These are phyloP conservation scores for Myocastor coypus DNA, from an alignment of 2,113 vertebrate species.

Conservation along the genomic window DNA sequence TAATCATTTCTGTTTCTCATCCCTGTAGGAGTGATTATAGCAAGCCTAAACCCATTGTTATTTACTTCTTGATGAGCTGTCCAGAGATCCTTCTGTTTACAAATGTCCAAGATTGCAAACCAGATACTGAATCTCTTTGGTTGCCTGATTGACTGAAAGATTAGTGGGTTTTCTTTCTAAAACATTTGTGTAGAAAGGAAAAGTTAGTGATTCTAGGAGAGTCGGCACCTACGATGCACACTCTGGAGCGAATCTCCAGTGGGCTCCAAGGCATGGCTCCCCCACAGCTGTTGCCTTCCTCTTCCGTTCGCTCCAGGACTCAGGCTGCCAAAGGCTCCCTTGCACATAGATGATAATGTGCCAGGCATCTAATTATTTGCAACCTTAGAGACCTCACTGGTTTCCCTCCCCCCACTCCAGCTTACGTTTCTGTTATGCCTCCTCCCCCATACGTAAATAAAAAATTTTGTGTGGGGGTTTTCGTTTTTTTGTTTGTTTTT, in stretches of 20 bases:
- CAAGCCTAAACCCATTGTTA: slow-evolving; percentile 27
- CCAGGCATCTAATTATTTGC: background rate
- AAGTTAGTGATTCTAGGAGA: background rate
- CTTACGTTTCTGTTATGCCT: background rate
- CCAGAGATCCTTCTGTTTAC: background rate
- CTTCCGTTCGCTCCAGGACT: background rate
- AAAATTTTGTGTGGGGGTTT: no score
- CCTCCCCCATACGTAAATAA: background rate
- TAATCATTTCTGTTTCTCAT: background rate
- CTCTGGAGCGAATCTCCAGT: background rate
- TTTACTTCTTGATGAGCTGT: background rate
- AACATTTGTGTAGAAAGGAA: background rate
- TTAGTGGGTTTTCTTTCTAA: slow-evolving; percentile 50
- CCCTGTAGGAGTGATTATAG: background rate
- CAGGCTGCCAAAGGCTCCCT: background rate
- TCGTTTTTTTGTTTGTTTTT: no score
- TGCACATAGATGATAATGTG: background rate
- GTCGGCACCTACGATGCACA: fast-evolving
- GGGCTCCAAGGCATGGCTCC: background rate
- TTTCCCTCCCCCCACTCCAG: background rate
- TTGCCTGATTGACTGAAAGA: slow-evolving; percentile 12
- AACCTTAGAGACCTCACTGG: background rate
- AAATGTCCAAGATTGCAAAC: background rate
- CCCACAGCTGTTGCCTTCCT: background rate
- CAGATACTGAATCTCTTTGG: background rate